Conservation (phyloP, 92 coral and sea anemone genomes). For the Umimayanthus chanpuru region DNA sequence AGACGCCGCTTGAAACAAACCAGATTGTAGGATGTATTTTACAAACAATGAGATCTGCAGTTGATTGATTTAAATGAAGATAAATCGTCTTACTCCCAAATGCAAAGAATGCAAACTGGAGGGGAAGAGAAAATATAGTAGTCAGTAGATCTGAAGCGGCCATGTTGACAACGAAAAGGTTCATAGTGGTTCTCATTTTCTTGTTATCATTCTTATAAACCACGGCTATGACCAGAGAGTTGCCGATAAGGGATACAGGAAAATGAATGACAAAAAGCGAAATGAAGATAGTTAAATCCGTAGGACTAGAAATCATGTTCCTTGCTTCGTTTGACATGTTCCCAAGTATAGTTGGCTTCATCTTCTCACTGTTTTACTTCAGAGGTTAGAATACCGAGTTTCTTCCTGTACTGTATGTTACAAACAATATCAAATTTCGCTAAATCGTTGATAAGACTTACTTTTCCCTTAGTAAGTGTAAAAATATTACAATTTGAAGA, state of each 20-base stretch:
- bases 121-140: neutral
- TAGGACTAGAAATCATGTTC: neutral
- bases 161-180: neutral
- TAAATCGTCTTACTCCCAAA: neutral
- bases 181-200: neutral
- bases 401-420: no score
- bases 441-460: no score
- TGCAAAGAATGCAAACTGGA: neutral
- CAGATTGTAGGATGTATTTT: neutral
- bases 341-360: neutral
- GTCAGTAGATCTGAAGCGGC: neutral
- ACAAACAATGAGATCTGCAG: neutral
- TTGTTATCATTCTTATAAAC: neutral
- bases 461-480: no score
- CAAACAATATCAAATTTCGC: no score
- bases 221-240: neutral
- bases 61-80: neutral
- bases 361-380: neutral
- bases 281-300: neutral
- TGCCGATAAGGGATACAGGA: neutral
- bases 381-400: no score
- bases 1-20: neutral
- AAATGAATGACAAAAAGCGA: neutral
- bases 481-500: no score
- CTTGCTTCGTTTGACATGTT: neutral